Evolutionary conservation across 2,797 vertebrate genomes (phyloP), one percentile per base, ranked within the genome.

Genomic region (Lagocephalus sceleratus): DNA sequence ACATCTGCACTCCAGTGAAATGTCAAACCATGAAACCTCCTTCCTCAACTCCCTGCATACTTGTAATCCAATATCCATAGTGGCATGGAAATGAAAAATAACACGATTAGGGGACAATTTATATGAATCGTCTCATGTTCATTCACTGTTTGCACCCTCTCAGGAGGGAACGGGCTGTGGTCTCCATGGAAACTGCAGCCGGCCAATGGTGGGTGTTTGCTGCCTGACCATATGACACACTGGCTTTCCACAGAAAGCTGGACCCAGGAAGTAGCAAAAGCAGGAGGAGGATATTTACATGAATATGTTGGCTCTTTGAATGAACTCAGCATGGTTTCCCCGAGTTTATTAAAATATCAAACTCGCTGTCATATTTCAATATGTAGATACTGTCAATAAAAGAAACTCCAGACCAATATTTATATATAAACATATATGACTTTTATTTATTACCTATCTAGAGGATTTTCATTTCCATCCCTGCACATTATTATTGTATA

Each of bases 111-210:
- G 83, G 90, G 88, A 87, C 87, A 86, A 87, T 90, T 85, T 87
- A 77, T 88, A 78, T 77, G 83, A 87, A 88, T 91, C 73, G 70
- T 85, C 73, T 76, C 70, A 68, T 87, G 86, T 88, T 87, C 79
- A 38, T 69, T 82, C 68, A 49, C 72, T 87, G 83, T 89, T 89
- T 89, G 87, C 57, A 67, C 85, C 85, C 83, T 78, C 79, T 78
- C 66, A 66, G 60, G 75, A 81, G 75, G 81, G 74, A 77, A 69
- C 73, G 73, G 73, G 78, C 72, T 58, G 63, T 29, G 25, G 89
- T 92, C 85, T 78, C 90, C 89, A 92, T 92, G 89, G 91, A 88
- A 91, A 92, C 91, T 82, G 82, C 26, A 47, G 62, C 53, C 42
- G 73, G 71, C 86, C 86, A 86, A 87, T 76, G 68, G 78, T 19